Evolutionary conservation across 2,888 invertebrate species (phyloP).

Genomic region (Ophion slaviceki): DNA sequence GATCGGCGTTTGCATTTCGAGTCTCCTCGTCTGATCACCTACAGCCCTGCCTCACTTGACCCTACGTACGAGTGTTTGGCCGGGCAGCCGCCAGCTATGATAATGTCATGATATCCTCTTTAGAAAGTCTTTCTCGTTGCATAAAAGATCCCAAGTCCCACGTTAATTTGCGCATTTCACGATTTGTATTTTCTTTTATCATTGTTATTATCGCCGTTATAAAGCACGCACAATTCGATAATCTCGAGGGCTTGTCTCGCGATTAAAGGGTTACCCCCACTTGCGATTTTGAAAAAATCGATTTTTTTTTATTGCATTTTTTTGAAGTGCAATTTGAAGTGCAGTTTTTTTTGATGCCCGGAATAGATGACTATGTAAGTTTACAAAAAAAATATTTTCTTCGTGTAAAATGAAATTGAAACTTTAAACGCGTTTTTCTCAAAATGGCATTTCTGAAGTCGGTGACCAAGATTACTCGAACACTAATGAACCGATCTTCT

Average conservation of each 20-base stretch:
- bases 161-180: slow-evolving; percentile 27
- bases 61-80: slow-evolving; percentile 11
- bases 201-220: slow-evolving; percentile 5
- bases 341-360: too few relatives aligned
- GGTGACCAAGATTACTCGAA: too few relatives aligned
- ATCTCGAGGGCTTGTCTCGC: not conserved
- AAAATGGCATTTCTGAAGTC: too few relatives aligned
- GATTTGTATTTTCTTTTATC: not conserved
- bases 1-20: not conserved
- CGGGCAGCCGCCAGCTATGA: not conserved
- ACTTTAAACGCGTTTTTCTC: too few relatives aligned
- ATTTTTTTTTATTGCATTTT: too few relatives aligned
- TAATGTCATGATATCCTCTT: slow-evolving; percentile 44
- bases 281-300: too few relatives aligned
- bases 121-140: slow-evolving; percentile 63
- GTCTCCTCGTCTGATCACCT: not conserved
- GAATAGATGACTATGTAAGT: too few relatives aligned
- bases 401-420: too few relatives aligned
- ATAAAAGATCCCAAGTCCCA: slow-evolving; percentile 44
- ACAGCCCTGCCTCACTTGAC: not conserved
- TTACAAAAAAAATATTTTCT: too few relatives aligned
- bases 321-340: too few relatives aligned
- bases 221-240: not conserved
- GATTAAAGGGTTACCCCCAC: too few relatives aligned
- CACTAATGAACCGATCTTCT: too few relatives aligned